Percentiles rank a stretch among this genome's conserved stretches.
Conservation (phyloP, 2,797 vertebrate genomes). For the Crax fasciolata region DNA sequence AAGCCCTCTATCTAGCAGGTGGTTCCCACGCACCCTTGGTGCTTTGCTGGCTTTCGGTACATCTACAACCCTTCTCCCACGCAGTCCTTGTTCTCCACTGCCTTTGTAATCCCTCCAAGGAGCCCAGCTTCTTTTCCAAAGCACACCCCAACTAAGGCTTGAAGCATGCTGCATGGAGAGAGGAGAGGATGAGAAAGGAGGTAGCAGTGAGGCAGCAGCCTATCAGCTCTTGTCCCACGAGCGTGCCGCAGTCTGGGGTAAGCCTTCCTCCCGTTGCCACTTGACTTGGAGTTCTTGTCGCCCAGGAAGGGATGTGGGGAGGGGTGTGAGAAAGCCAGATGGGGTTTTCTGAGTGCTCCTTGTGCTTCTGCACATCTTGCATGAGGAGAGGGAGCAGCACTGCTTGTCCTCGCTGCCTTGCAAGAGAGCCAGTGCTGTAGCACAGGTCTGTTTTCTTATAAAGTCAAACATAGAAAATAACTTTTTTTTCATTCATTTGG, state of each 20-base stretch:
- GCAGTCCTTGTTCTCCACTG: background rate
- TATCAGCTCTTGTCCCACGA: background rate
- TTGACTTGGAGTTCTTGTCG: background rate
- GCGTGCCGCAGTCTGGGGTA: background rate
- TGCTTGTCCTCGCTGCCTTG: background rate
- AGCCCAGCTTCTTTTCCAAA: background rate
- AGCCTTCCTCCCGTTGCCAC: background rate
- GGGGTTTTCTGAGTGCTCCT: background rate
- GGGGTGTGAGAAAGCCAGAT: background rate
- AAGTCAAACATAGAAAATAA: background rate
- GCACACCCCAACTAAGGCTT: background rate
- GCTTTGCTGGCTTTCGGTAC: background rate
- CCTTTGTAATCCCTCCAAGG: background rate
- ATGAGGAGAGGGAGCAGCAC: background rate
- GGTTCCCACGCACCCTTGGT: too few species aligned
- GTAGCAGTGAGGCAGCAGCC: background rate
- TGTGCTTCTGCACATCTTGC: background rate
- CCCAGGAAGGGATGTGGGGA: background rate
- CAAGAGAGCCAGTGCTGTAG: background rate
- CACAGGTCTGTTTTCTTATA: background rate
- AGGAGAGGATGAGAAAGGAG: background rate
- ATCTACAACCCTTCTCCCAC: background rate
- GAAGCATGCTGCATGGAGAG: background rate
- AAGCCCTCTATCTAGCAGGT: background rate
- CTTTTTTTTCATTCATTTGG: background rate